Evolutionary conservation across 23 tunicate genomes (phyloP), one percentile per base, ranked within the genome.

Genomic region (Oikopleura dioica): DNA sequence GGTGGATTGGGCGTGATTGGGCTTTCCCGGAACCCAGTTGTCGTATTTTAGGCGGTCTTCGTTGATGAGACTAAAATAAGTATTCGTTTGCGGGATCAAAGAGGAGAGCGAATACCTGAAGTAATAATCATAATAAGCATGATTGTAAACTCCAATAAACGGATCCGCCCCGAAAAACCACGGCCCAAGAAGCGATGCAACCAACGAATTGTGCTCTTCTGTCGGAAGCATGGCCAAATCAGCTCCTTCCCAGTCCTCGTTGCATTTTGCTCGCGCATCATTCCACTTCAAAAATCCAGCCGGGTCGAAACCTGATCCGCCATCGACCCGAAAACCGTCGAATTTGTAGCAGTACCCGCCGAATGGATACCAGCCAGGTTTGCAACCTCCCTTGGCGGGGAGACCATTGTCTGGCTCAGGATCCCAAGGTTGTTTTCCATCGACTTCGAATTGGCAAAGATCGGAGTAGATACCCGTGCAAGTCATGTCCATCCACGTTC

Each of bases 91-190:
- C n/a, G n/a, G n/a, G n/a, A n/a, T n/a, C n/a, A n/a, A n/a, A n/a
- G n/a, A n/a, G n/a, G n/a, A n/a, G n/a, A n/a, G n/a, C n/a, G n/a
- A n/a, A n/a, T n/a, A 63, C 72, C 72, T 63, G 72, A 63, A 63
- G 26, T 63, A 63, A 63, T 63, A 63, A 63, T 63, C 72, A 63
- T 63, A 63, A 28, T 63, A 63, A 2, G 72, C 72, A 23, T 31
- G 26, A 28, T 63, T 63, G 33, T 63, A 63, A 63, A 63, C 33
- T 63, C 72, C 72, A 31, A 63, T 31, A 23, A 23, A 63, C 16
- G 33, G 33, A 2, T 63, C 32, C 26, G 72, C 16, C 26, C 72
- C 72, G 72, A 21, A 63, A 28, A 21, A 63, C 16, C 16, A 63
- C 29, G 72, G 72, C 26, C 72, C 72, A 23, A 63, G 16, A 2